phyloP scores from a whole-genome alignment of 2,888 invertebrate species.

The Scaptomyza flava region DNA sequence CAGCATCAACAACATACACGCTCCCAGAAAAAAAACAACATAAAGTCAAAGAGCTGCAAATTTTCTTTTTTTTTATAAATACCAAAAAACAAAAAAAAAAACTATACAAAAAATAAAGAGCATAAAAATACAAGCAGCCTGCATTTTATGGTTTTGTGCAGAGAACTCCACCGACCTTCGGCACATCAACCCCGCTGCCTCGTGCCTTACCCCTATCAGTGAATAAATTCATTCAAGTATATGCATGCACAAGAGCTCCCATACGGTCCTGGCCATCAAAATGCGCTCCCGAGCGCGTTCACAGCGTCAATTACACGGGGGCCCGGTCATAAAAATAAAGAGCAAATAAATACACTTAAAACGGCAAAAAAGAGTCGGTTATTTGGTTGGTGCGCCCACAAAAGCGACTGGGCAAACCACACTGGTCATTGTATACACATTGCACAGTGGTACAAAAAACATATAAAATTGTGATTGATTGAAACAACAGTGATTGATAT shows the following conservation, averaged over 20 bases:
- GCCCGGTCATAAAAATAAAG: constrained; percentile 75
- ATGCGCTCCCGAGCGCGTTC: constrained; percentile 59
- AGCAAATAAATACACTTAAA: constrained; percentile 79
- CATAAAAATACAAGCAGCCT: constrained; percentile 48
- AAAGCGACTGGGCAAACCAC: constrained; percentile 19
- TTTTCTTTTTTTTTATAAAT: constrained; percentile 31
- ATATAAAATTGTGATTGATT: neutral
- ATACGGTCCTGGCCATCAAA: constrained; percentile 62
- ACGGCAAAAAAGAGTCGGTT: constrained; percentile 44
- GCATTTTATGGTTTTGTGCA: constrained; percentile 62
- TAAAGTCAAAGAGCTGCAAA: constrained; percentile 26
- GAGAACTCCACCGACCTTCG: constrained; percentile 2
- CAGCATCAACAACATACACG: constrained; percentile 26
- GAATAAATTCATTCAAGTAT: neutral
- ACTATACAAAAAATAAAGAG: constrained; percentile 27
- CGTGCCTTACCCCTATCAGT: neutral
- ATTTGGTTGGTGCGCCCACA: constrained; percentile 28
- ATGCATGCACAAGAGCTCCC: constrained; percentile 19
- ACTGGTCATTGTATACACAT: constrained; percentile 2
- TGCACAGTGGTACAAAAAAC: constrained; percentile 26
- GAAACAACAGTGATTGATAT: no score
- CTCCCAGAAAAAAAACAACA: constrained; percentile 9
- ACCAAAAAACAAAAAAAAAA: constrained; percentile 34
- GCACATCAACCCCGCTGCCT: neutral
- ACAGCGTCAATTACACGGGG: constrained; percentile 77